A percentile compares a stretch with the other conserved stretches of the same genome.
phyloP scores from a whole-genome alignment of 2,113 vertebrate species.

The Microtus richardsoni region DNA sequence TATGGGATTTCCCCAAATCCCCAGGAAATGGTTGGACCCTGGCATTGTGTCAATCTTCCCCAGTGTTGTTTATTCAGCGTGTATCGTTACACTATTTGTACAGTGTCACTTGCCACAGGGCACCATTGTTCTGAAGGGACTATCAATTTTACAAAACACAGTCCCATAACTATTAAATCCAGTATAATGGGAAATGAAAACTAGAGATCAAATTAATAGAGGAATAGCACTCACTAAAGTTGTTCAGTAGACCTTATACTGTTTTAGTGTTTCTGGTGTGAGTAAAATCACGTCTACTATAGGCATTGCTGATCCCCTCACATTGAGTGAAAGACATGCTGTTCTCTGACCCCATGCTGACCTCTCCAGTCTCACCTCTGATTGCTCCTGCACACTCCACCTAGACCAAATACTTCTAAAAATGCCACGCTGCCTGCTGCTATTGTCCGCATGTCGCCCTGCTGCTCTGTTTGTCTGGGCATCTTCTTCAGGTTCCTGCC shows the following conservation, averaged over 20 bases:
- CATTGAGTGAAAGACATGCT: slow-evolving; percentile 2
- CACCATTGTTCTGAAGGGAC: slow-evolving; percentile 61
- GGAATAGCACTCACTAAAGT: slow-evolving; percentile 67
- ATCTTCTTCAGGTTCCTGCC: not conserved
- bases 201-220: slow-evolving; percentile 78
- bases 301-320: not conserved
- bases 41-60: slow-evolving; percentile 68
- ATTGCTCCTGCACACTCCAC: not conserved
- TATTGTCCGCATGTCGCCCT: not conserved
- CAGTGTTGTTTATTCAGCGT: slow-evolving; percentile 68
- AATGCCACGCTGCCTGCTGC: not conserved
- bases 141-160: slow-evolving; percentile 68
- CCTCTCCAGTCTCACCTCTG: slow-evolving; percentile 51
- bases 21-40: slow-evolving; percentile 72
- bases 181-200: slow-evolving; percentile 73
- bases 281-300: slow-evolving; percentile 67
- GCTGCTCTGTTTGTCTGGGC: not conserved
- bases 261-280: slow-evolving; percentile 40
- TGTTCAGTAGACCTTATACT: slow-evolving; percentile 45
- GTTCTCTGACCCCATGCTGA: slow-evolving; percentile 48
- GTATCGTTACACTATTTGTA: slow-evolving; percentile 68
- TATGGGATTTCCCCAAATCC: slow-evolving; percentile 46
- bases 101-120: slow-evolving; percentile 71
- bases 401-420: not conserved
- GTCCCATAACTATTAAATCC: slow-evolving; percentile 69